A percentile compares a stretch with the other conserved stretches of the same genome.
Conservation (phyloP, 1,140 invertebrate genomes). For the Drosophila bocqueti region DNA sequence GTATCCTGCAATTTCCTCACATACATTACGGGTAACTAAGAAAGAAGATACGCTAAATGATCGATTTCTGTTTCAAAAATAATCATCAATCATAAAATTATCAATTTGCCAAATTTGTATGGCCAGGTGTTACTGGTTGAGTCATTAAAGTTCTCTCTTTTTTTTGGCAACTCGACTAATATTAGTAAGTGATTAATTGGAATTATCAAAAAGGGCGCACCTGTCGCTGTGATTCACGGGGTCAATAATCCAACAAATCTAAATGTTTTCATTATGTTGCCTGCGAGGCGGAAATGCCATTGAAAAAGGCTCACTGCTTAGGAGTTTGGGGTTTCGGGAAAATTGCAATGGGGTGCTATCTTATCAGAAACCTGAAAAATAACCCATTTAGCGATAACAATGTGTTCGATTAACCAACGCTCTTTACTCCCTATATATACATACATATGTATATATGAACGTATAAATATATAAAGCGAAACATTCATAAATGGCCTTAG, state of each 20-base stretch:
- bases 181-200: constrained; percentile 34
- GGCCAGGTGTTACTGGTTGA: constrained; percentile 22
- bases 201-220: constrained; percentile 33
- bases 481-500: constrained; percentile 57
- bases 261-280: constrained; percentile 20
- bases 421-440: constrained; percentile 3
- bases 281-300: constrained; percentile 32
- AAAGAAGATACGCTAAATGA: background rate
- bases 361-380: constrained; percentile 42
- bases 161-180: constrained; percentile 11
- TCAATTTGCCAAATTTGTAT: constrained; percentile 5
- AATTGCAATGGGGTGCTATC: constrained; percentile 34
- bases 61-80: background rate
- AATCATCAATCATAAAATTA: constrained; percentile 35
- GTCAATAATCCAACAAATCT: constrained; percentile 15
- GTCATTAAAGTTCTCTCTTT: constrained; percentile 2
- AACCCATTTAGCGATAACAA: constrained; percentile 44
- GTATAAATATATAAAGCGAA: constrained; percentile 6
- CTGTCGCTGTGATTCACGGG: constrained; percentile 26
- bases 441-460: background rate
- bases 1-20: background rate
- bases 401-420: constrained; percentile 47
- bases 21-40: too few species aligned
- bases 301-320: background rate
- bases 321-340: constrained; percentile 8